Evolutionary conservation across 2,888 invertebrate genomes (phyloP), one percentile per base, ranked within the genome.

Genomic region (Stenoptilia bipunctidactyla): DNA sequence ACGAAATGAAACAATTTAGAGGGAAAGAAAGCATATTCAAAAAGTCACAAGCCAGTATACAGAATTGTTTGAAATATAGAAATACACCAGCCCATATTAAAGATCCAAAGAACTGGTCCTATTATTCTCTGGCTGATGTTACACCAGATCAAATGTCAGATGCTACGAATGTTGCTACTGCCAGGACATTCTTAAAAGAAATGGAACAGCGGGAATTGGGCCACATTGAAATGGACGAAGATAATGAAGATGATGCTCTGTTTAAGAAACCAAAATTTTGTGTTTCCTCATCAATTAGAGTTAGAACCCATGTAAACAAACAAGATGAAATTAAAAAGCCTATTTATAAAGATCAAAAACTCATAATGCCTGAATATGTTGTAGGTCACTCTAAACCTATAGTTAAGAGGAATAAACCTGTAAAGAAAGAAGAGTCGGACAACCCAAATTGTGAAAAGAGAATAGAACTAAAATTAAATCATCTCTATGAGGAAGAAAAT

Each of bases 331-430:
- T 69, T 44, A 58, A 66, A 36, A 69, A 69, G 48, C 48, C 87
- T 3, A 70, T 86, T 38, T 88, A 90, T 52, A 87, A 86, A 55
- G 88, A 86, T 45, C 89, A 88, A 41, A 93, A 92, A 70, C 61
- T 92, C 35, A 72, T 93, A 0, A 91, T 93, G 91, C 93, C 94
- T 0, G 93, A 94, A 56, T 93, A 93, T 84, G 88, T 92, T 12
- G 87, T 94, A 42, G 94, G 94, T 0, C 85, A 86, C 49, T 87
- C 86, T 50, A 72, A 68, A 30, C 9, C 9, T 9, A 4, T n/a
- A 37, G 85, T 77, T 49, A 87, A 10, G n/a, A 30, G 10, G 12
- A 30, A n/a, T 30, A 30, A 30, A 12, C 30, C 30, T 12, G 2
- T n/a, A 30, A 30, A 8, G 10, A 30, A 30, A 12, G 20, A 8